These are phyloP conservation scores for Gymnocephalus cernua DNA, from an alignment of 2,113 vertebrate genomes.

Conservation along the genomic window DNA sequence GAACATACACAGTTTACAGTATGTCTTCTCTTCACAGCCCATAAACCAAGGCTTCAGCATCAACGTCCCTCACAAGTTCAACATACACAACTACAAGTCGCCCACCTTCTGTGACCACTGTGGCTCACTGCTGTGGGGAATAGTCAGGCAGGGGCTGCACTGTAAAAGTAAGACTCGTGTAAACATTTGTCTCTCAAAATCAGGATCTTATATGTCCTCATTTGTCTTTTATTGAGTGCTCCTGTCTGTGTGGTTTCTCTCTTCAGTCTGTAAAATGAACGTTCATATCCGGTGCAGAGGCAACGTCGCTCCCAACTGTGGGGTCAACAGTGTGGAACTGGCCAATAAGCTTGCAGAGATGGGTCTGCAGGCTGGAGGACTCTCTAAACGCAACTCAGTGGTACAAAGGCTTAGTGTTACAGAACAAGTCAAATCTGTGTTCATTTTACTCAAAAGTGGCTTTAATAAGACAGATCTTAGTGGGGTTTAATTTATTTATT, in stretches of 20 bases:
- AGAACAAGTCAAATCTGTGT: neutral
- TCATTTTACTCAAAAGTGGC: neutral
- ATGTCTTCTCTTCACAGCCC: slow-evolving; percentile 77
- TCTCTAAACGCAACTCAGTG: slow-evolving; percentile 83
- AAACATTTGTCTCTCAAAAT: neutral
- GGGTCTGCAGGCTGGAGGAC: slow-evolving; percentile 92
- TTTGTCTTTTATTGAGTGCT: neutral
- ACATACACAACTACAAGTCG: slow-evolving; percentile 94
- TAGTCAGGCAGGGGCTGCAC: slow-evolving; percentile 94
- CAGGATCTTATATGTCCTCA: neutral
- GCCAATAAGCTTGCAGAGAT: slow-evolving; percentile 95
- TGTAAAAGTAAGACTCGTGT: slow-evolving; percentile 91
- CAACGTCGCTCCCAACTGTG: slow-evolving; percentile 95
- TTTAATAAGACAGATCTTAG: neutral
- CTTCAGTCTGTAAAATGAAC: slow-evolving; percentile 96
- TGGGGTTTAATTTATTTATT: neutral
- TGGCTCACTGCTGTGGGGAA: slow-evolving; percentile 95
- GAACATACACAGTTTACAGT: neutral
- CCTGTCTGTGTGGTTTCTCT: slow-evolving; percentile 33
- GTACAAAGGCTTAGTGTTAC: slow-evolving; percentile 55
- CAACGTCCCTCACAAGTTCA: slow-evolving; percentile 97
- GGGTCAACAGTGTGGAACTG: slow-evolving; percentile 94
- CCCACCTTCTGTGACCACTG: slow-evolving; percentile 98
- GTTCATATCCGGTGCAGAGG: slow-evolving; percentile 95
- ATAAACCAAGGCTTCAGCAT: slow-evolving; percentile 94